Evolutionary conservation across 1,140 invertebrate genomes (phyloP), one percentile per base, ranked within the genome.

Genomic region (Formica selysi): DNA sequence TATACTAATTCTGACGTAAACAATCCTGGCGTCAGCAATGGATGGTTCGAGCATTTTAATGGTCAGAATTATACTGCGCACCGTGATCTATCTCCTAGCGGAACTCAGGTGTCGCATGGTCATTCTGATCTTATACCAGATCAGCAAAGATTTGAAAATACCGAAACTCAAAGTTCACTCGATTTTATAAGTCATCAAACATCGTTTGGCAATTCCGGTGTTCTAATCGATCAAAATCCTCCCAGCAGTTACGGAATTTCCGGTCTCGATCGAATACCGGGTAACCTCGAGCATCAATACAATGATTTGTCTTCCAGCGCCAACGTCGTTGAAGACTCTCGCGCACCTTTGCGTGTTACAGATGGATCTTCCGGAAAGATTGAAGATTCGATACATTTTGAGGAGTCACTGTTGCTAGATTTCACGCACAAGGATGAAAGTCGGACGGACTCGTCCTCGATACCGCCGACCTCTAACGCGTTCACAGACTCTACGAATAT

Each of bases 381-480:
- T 41, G 65, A 61, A 32, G 41, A 70, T 5, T 5, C 73, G 32
- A 86, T 90, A 65, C 59, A 88, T 36, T 81, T 86, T 6, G 90
- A 90, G 32, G 16, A 90, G 61, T 90, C 90, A 26, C 89, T 79
- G 26, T 32, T 90, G 38, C 7, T 88, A 16, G 90, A 91, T 76
- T 36, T 91, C 3, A 81, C 90, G 16, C 19, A 73, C 3, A 85
- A 73, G 3, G 62, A 16, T 19, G 86, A 90, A n/a, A 78, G 54
- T 78, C 71, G 22, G 16, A 62, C 62, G 2, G 59, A 85, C 3
- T 22, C 26, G 11, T 65, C 71, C 32, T 67, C 79, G 76, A 36
- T 74, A 59, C 16, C 81, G 11, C n/a, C 73, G 4, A 85, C 74
- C 26, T 81, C 78, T 59, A 81, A 81, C 68, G 54, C 26, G 26